Evolutionary conservation across 2,888 invertebrate genomes (phyloP), one percentile per base, ranked within the genome.

Genomic region (Ectemnius continuus): DNA sequence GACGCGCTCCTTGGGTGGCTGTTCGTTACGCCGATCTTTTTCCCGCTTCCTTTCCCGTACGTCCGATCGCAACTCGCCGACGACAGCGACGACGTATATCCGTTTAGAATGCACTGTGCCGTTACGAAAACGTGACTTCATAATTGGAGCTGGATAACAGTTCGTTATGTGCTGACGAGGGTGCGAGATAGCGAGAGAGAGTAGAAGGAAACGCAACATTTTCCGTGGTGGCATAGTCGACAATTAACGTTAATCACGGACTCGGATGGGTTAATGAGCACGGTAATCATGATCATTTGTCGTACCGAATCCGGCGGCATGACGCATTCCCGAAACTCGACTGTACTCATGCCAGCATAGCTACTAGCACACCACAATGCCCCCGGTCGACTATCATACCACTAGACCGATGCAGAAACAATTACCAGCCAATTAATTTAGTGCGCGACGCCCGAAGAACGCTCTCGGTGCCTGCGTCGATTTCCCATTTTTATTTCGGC

Each of bases 41-140:
- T 70, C 70, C 63, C 76, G 62, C 61, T 61, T 13, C 75, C 75
- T 47, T 66, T 66, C 58, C 58, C 62, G 57, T 67, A 63, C 68
- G 60, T 74, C 73, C 26, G 52, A 65, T 65, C 46, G 61, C 26
- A 60, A 59, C 65, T 16, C 52, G 14, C 0, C 52, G 16, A 52
- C 14, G 52, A 52, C 14, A 11, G n/a, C 52, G 16, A 14, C 14
- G 16, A 16, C 52, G 52, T 16, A 36, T 36, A 52, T 52, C 52
- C 52, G n/a, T 52, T 52, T 52, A 16, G 52, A 52, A 52, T 36
- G 52, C 52, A 8, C 8, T 11, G 52, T 52, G 52, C 36, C 36
- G 36, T 36, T 36, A 11, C 36, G 36, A 36, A 16, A 52, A 16
- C 52, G 14, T 52, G n/a, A 16, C 52, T 52, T 16, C 14, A 16